phyloP scores from a whole-genome alignment of 2,113 vertebrate genomes.

The Amblyopsis rosae region DNA sequence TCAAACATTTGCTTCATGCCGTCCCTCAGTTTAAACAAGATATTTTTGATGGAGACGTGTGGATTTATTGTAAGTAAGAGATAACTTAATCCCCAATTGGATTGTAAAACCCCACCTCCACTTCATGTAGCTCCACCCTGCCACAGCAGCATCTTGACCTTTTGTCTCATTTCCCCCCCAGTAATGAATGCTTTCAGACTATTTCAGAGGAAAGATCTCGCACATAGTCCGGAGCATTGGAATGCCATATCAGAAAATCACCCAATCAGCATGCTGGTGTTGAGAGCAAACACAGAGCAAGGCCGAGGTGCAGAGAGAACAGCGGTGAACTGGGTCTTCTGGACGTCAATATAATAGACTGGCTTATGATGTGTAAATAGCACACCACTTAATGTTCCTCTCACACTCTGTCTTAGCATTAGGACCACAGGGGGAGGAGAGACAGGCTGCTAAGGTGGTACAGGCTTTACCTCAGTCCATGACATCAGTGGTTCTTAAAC shows the following conservation, averaged over 20 bases:
- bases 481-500: no score
- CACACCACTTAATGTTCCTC: slow-evolving; percentile 75
- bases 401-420: slow-evolving; percentile 74
- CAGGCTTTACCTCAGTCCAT: slow-evolving; percentile 12
- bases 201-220: slow-evolving; percentile 71
- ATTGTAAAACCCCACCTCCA: slow-evolving; percentile 73
- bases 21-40: slow-evolving; percentile 78
- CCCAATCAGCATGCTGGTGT: slow-evolving; percentile 81
- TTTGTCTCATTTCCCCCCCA: slow-evolving; percentile 74
- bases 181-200: slow-evolving; percentile 80
- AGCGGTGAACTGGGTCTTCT: slow-evolving; percentile 61
- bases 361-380: slow-evolving; percentile 83
- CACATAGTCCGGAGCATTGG: slow-evolving; percentile 68
- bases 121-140: slow-evolving; percentile 61
- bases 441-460: neutral
- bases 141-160: slow-evolving; percentile 70
- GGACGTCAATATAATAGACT: slow-evolving; percentile 80
- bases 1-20: slow-evolving; percentile 80
- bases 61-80: slow-evolving; percentile 81
- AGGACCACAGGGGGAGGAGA: slow-evolving; percentile 70
- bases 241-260: slow-evolving; percentile 81
- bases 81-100: slow-evolving; percentile 78
- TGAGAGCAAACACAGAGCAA: slow-evolving; percentile 78
- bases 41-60: slow-evolving; percentile 77
- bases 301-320: slow-evolving; percentile 48